Evolutionary conservation across 2,888 invertebrate genomes (phyloP), one percentile per base, ranked within the genome.

Genomic region (Tetanocera ferruginea): DNA sequence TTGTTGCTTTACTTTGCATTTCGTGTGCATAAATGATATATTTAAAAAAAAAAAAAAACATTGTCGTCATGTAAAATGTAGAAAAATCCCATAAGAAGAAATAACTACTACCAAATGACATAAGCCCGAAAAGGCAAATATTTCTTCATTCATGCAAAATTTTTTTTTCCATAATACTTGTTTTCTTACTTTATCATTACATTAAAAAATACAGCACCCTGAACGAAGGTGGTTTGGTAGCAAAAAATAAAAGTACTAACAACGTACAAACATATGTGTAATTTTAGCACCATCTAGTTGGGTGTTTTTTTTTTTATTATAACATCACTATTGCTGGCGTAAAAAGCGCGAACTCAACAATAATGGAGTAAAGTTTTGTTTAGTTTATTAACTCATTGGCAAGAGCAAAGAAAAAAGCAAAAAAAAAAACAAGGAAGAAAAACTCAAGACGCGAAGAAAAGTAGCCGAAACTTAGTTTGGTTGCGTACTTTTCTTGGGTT

Each of bases 201-300:
- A 60, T 23, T 25, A 60, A 60, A 28, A 60, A 28, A 60, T 60
- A 60, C 23, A 23, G 14, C 23, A 60, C 25, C 57, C 28, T 3
- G 19, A 60, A 60, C 23, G 57, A 60, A 60, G 25, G 14, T 49
- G 6, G 19, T 60, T 60, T 19, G 23, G 14, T 28, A 60, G 9
- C 8, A 28, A 25, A 60, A 60, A 67, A 69, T 9, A 49, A 43
- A 60, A 66, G 52, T 49, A 60, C 25, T 9, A 6, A 55, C 19
- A 55, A 5, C 25, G 57, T 60, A 23, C 57, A 25, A 23, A 14
- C 77, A 79, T 78, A 80, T 80, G 51, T 76, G 78, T 78, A 74
- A 69, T 75, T 43, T 14, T 43, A 43, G 11, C 14, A 43, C 43
- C 43, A 43, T 14, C 11, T 11, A 1, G 11, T 43, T 43, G 1